A percentile compares a stretch with the other conserved stretches of the same genome.
phyloP scores from a whole-genome alignment of 2,797 vertebrate genomes.

The Cygnus olor region DNA sequence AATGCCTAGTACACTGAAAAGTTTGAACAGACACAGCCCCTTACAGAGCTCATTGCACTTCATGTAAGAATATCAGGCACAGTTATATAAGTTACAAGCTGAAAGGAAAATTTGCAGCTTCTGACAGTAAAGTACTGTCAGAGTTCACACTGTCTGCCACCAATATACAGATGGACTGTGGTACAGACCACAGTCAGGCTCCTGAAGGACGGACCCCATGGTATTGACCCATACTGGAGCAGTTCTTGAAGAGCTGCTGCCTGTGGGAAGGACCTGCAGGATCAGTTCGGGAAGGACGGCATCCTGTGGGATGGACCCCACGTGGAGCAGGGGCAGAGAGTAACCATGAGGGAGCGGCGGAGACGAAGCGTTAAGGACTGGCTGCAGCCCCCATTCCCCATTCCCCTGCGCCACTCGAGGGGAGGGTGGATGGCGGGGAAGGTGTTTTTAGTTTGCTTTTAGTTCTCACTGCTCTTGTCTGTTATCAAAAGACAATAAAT shows the following conservation, averaged over 20 bases:
- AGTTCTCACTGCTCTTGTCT: no score
- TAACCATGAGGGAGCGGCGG: neutral
- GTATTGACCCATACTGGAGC: no score
- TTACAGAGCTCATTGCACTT: neutral
- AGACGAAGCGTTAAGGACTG: neutral
- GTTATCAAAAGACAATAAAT: no score
- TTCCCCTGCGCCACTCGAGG: neutral
- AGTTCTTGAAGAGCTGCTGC: no score
- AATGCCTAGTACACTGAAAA: neutral
- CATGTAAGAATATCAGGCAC: neutral
- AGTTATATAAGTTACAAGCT: neutral
- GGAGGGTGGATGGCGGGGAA: neutral
- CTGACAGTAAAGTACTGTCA: neutral
- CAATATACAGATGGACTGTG: neutral
- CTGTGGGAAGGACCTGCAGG: no score
- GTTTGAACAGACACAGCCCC: neutral
- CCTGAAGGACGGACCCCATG: no score
- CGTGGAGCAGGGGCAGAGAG: no score
- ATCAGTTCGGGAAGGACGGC: no score
- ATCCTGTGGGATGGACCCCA: no score
- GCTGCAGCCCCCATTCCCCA: neutral
- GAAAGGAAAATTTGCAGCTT: neutral
- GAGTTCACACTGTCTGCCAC: neutral
- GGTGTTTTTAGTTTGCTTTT: no score
- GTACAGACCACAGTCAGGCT: no score